Conservation (phyloP, 2,797 vertebrate genomes). For the Carcharodon carcharias region DNA sequence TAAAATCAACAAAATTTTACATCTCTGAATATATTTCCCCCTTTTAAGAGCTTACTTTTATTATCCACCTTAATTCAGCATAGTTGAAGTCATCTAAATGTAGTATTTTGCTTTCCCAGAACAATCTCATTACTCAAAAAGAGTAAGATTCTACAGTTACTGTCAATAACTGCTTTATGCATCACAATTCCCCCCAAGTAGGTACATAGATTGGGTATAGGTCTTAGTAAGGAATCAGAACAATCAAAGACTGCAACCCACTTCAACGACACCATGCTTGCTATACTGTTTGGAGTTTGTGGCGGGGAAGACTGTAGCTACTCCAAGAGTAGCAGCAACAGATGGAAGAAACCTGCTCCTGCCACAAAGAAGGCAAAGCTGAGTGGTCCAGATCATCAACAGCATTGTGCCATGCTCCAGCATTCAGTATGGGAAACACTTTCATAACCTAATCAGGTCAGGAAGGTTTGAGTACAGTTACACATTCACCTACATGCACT, state of each 20-base stretch:
- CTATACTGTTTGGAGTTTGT: not conserved
- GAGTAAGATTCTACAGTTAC: not conserved
- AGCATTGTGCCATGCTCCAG: too few relatives aligned
- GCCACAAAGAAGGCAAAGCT: too few relatives aligned
- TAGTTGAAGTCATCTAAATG: not conserved
- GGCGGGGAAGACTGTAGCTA: not conserved
- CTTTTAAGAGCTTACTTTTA: not conserved
- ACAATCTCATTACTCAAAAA: not conserved
- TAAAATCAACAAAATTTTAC: not conserved
- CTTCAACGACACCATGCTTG: not conserved
- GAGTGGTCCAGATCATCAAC: too few relatives aligned
- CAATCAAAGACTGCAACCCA: not conserved
- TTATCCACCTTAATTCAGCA: not conserved
- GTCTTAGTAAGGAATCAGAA: not conserved
- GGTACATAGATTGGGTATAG: not conserved
- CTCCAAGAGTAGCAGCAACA: not conserved
- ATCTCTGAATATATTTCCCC: too few relatives aligned
- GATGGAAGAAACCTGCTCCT: not conserved
- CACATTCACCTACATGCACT: not conserved
- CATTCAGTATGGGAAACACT: too few relatives aligned
- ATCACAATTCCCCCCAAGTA: not conserved
- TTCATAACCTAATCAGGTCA: too few relatives aligned
- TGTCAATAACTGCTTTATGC: not conserved
- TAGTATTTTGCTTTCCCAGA: not conserved
- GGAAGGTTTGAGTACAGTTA: not conserved